Percentiles rank a stretch among this genome's conserved stretches.
These are phyloP conservation scores for Parelbella ahira DNA, from an alignment of 2,888 invertebrate genomes.

Conservation along the genomic window DNA sequence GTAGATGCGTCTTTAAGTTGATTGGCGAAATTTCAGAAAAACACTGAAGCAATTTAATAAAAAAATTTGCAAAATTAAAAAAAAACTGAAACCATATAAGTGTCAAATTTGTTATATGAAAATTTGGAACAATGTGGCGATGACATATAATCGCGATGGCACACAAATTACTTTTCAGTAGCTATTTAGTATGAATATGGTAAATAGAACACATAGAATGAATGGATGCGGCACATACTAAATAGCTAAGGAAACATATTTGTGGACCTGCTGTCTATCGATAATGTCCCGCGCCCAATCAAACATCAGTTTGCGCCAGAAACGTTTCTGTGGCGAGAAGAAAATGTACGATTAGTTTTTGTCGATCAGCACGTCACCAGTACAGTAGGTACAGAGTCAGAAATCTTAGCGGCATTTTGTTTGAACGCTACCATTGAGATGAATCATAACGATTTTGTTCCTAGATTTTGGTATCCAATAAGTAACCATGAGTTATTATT, in stretches of 20 bases:
- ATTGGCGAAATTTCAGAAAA: too few species aligned
- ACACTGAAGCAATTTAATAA: too few species aligned
- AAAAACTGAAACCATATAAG: too few species aligned
- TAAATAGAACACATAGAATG: conserved; percentile 37
- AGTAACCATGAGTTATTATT: too few species aligned
- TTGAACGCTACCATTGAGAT: too few species aligned
- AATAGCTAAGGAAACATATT: conserved; percentile 48
- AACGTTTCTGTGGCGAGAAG: conserved; percentile 40
- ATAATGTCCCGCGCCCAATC: conserved; percentile 47
- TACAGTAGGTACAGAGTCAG: too few species aligned
- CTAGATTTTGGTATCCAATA: too few species aligned
- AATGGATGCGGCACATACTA: conserved; percentile 45
- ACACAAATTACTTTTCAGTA: conserved; percentile 47
- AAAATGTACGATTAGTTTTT: conserved; percentile 25
- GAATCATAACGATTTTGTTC: too few species aligned
- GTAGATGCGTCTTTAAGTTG: conserved; percentile 29
- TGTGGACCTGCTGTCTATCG: conserved; percentile 48
- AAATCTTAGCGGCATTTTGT: not conserved
- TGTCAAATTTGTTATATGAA: too few species aligned
- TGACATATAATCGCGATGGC: conserved; percentile 28
- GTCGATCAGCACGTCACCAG: too few species aligned
- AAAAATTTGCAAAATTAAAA: too few species aligned
- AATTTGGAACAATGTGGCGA: too few species aligned
- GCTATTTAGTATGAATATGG: conserved; percentile 47
- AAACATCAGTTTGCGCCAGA: conserved; percentile 44